phyloP scores from a whole-genome alignment of 2,888 invertebrate genomes.

The Acanthacorydalis orientalis region DNA sequence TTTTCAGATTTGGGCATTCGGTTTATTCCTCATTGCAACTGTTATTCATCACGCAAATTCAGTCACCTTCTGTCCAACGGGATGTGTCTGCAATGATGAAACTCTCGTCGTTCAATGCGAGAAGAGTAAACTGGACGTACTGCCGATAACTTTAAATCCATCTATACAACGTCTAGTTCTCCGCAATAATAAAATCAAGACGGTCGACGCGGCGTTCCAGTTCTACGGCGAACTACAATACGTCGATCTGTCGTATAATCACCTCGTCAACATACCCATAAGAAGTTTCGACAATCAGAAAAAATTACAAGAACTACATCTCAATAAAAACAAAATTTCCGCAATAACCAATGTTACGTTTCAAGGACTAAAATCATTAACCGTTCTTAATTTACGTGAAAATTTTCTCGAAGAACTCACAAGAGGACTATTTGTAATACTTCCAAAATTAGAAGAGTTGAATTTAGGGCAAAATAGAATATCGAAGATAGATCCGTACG shows the following conservation, averaged over 20 bases:
- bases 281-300: slow-evolving; percentile 66
- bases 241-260: slow-evolving; percentile 70
- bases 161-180: slow-evolving; percentile 72
- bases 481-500: slow-evolving; percentile 56
- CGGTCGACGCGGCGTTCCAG: slow-evolving; percentile 75
- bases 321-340: slow-evolving; percentile 74
- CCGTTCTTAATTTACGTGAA: slow-evolving; percentile 63
- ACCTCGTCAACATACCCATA: slow-evolving; percentile 63
- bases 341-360: slow-evolving; percentile 65
- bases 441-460: slow-evolving; percentile 64
- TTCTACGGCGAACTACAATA: slow-evolving; percentile 77
- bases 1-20: not conserved
- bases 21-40: not conserved
- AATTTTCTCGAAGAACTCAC: slow-evolving; percentile 69
- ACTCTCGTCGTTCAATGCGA: slow-evolving; percentile 74
- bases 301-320: slow-evolving; percentile 64
- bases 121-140: slow-evolving; percentile 69
- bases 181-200: slow-evolving; percentile 72
- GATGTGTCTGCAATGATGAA: slow-evolving; percentile 80
- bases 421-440: slow-evolving; percentile 52
- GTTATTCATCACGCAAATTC: not conserved
- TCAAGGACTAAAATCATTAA: slow-evolving; percentile 56
- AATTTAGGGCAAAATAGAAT: slow-evolving; percentile 77
- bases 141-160: slow-evolving; percentile 83
- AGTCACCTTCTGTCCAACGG: slow-evolving; percentile 57